phyloP scores from a whole-genome alignment of 2,113 vertebrate genomes.

The Leucopternis melanops region DNA sequence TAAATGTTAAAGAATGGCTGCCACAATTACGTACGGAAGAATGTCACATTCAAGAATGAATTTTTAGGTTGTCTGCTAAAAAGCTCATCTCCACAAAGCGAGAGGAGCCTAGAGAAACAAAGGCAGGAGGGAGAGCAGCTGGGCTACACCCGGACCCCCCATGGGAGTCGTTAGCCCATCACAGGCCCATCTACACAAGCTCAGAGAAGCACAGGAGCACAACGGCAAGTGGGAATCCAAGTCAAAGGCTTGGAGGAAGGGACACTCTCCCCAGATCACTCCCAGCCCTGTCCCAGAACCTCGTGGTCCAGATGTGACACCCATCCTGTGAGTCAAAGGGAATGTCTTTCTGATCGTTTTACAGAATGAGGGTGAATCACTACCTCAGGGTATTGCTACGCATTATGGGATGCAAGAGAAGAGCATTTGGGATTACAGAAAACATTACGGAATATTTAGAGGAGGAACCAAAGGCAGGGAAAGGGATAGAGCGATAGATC shows the following conservation, averaged over 20 bases:
- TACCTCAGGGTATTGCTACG: background rate
- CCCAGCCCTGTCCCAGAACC: background rate
- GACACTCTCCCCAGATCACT: background rate
- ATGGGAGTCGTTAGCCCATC: background rate
- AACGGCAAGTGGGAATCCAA: background rate
- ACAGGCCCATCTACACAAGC: background rate
- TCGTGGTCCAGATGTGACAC: background rate
- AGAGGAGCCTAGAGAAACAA: background rate
- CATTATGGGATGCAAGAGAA: background rate
- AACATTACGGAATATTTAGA: background rate
- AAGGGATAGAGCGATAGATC: background rate
- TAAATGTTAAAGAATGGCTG: background rate
- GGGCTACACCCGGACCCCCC: background rate
- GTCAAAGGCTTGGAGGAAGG: background rate
- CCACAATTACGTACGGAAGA: background rate
- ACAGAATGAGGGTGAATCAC: background rate
- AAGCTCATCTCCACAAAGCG: background rate
- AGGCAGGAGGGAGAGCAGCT: background rate
- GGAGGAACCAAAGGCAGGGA: background rate
- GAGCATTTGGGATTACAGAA: background rate
- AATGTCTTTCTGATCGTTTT: background rate
- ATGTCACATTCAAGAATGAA: background rate
- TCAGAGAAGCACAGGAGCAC: background rate
- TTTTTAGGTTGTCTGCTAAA: background rate
- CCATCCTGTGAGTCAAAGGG: background rate